phyloP scores from a whole-genome alignment of 2,113 vertebrate genomes.

The Jaculus jaculus region DNA sequence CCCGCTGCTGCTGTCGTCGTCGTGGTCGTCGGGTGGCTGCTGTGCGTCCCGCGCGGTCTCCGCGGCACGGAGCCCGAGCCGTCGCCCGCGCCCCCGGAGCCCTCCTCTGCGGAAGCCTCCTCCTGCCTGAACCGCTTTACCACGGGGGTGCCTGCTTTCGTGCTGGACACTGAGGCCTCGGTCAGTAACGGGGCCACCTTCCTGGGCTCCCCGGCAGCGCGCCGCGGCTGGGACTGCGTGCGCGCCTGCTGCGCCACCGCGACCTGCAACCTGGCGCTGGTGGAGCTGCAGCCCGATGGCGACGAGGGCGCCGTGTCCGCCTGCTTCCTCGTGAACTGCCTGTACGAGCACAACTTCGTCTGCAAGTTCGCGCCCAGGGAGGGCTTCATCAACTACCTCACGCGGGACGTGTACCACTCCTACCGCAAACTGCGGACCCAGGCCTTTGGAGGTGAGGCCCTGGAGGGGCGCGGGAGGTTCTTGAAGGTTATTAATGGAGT shows the following conservation, averaged over 20 bases:
- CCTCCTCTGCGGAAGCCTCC: conserved; percentile 40
- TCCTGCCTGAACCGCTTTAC: conserved; percentile 86
- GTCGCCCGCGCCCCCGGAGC: not conserved
- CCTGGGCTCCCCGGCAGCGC: conserved; percentile 85
- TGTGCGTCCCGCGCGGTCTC: not conserved
- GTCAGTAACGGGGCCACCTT: conserved; percentile 93
- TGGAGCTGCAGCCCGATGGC: conserved; percentile 81
- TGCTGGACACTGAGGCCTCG: conserved; percentile 91
- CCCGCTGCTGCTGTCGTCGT: not conserved
- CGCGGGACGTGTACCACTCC: conserved; percentile 84
- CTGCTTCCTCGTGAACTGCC: conserved; percentile 94
- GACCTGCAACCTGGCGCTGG: conserved; percentile 92
- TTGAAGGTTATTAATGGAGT: not conserved
- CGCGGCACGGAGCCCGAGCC: not conserved
- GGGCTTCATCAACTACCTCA: conserved; percentile 90
- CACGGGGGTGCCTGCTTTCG: conserved; percentile 86
- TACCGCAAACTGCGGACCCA: conserved; percentile 80
- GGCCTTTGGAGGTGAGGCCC: conserved; percentile 78
- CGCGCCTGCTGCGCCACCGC: conserved; percentile 89
- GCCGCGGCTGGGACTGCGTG: conserved; percentile 87
- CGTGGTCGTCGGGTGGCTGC: conserved; percentile 41
- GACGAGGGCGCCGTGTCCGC: conserved; percentile 81
- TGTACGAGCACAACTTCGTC: conserved; percentile 92
- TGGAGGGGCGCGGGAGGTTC: not conserved
- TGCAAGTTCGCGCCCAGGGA: conserved; percentile 91